Percentiles rank a stretch among this genome's conserved stretches.
These are phyloP conservation scores for Gerosis bhagava DNA, from an alignment of 2,888 invertebrate species.

Conservation along the genomic window DNA sequence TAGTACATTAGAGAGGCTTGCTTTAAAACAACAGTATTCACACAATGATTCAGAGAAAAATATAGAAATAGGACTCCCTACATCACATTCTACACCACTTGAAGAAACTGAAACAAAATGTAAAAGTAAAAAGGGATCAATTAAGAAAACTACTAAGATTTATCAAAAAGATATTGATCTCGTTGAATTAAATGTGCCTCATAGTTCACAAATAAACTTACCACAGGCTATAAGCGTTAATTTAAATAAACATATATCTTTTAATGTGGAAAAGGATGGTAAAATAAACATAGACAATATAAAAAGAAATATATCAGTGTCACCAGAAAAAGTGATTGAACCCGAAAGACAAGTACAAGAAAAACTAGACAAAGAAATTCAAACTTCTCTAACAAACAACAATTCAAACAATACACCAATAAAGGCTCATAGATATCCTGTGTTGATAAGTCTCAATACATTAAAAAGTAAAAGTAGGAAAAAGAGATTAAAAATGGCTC, in stretches of 20 bases:
- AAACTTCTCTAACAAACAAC: constrained; percentile 50
- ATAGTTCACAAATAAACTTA: constrained; percentile 42
- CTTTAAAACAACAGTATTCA: constrained; percentile 75
- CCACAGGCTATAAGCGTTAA: constrained; percentile 66
- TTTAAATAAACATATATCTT: constrained; percentile 72
- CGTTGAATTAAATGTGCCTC: constrained; percentile 63
- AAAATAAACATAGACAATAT: constrained; percentile 54
- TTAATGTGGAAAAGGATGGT: constrained; percentile 70
- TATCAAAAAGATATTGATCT: constrained; percentile 64
- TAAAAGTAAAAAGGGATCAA: constrained; percentile 53
- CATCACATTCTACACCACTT: constrained; percentile 79
- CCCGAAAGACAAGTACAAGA: constrained; percentile 39
- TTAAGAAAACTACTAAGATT: constrained; percentile 62
- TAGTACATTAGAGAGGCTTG: constrained; percentile 85
- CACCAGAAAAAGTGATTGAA: constrained; percentile 50
- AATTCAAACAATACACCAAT: constrained; percentile 23
- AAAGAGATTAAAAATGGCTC: constrained; percentile 47
- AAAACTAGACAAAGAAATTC: constrained; percentile 64
- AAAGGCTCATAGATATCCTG: constrained; percentile 49
- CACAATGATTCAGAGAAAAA: constrained; percentile 61
- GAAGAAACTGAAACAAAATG: constrained; percentile 53
- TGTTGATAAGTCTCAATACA: constrained; percentile 63
- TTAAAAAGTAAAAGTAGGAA: constrained; percentile 52
- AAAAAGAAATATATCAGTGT: constrained; percentile 50
- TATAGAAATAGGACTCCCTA: constrained; percentile 62